Evolutionary conservation across 2,797 vertebrate genomes (phyloP), one percentile per base, ranked within the genome.

Genomic region (Malurus leucopterus): DNA sequence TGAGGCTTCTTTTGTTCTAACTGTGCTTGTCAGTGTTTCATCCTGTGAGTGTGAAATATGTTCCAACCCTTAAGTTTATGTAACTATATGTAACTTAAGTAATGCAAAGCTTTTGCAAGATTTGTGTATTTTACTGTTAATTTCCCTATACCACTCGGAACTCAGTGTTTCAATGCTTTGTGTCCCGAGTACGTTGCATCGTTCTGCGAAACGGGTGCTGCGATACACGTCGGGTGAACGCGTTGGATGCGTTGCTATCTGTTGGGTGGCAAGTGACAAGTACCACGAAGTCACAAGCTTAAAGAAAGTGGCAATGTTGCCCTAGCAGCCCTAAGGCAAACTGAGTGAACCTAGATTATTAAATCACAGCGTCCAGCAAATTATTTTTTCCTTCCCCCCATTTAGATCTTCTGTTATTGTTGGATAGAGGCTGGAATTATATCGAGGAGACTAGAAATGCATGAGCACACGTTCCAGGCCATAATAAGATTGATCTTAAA

Each of bases 41-140:
- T 88, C 92, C 77, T 90, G 68, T 95, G 91, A 93, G 88, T 92
- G 94, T 96, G 90, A 89, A 97, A 87, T 94, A 83, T 49, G 69
- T 94, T 94, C 93, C 82, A 81, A 93, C 78, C 46, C 43, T 92
- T 92, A 89, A 67, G 80, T 96, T 97, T 92, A 81, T 95, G 95
- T 93, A 94, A 70, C 62, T 91, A 3, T 81, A 29, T 91, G 95
- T 96, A 94, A 94, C 84, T 93, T 92, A 89, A 69, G 61, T 90
- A 94, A 87, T 86, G 76, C 86, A 84, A 74, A 91, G 36, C 93
- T 95, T 86, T 70, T 75, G 70, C 80, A 59, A 70, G 51, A 78
- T 43, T 54, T 68, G 86, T 81, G 88, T 78, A 78, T 90, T 93
- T 86, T 57, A 38, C 80, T 89, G 62, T 73, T 88, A 36, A 68